Percentiles rank a stretch among this genome's conserved stretches.
Conservation (phyloP, 2,888 invertebrate species). For the Chesias legatella region DNA sequence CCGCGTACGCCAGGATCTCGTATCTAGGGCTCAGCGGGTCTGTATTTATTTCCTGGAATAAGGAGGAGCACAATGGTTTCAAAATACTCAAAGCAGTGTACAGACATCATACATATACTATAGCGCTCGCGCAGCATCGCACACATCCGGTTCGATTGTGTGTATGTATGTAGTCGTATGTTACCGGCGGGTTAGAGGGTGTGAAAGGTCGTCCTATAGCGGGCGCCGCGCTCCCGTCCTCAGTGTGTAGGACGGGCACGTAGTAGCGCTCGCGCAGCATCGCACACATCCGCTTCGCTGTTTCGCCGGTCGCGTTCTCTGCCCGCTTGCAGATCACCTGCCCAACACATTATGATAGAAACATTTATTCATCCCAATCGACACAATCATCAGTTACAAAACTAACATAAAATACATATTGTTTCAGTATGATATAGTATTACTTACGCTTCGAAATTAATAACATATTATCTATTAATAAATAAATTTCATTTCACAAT, state of each 20-base stretch:
- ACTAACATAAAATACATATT: too few species aligned
- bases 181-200: slow-evolving; percentile 84
- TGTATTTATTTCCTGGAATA: slow-evolving; percentile 82
- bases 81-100: neutral
- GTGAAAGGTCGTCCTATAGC: slow-evolving; percentile 90
- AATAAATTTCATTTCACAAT: too few species aligned
- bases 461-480: too few species aligned
- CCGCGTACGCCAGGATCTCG: slow-evolving; percentile 93
- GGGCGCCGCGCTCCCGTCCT: slow-evolving; percentile 87
- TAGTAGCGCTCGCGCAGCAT: slow-evolving; percentile 89
- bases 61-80: too few species aligned
- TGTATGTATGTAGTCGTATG: too few species aligned
- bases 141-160: slow-evolving; percentile 79
- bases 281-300: slow-evolving; percentile 77
- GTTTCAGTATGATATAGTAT: too few species aligned
- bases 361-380: too few species aligned
- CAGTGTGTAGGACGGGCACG: slow-evolving; percentile 91
- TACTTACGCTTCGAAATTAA: too few species aligned
- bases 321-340: slow-evolving; percentile 89
- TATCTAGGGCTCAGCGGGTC: slow-evolving; percentile 85
- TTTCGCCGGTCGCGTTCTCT: slow-evolving; percentile 54
- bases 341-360: neutral
- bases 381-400: too few species aligned
- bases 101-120: too few species aligned
- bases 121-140: slow-evolving; percentile 85